phyloP scores from a whole-genome alignment of 2,113 vertebrate species.

The Rafetus swinhoei region DNA sequence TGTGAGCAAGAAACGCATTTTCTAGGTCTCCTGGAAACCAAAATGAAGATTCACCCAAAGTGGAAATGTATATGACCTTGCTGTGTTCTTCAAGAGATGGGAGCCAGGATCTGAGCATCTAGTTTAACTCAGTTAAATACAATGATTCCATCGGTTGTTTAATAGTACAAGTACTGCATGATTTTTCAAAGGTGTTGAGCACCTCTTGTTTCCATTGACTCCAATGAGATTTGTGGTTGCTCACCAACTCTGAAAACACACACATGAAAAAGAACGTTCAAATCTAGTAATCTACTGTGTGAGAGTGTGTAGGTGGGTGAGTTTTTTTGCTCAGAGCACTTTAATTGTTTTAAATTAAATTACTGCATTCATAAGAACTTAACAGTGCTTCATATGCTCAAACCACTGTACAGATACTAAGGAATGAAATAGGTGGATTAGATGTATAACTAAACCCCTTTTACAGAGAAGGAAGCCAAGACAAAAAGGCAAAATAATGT shows the following conservation, averaged over 20 bases:
- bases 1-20: neutral
- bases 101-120: neutral
- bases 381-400: neutral
- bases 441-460: neutral
- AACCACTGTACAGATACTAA: neutral
- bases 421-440: neutral
- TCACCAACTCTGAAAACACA: slow-evolving; percentile 47
- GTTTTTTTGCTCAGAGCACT: neutral
- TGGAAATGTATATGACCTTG: neutral
- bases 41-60: neutral
- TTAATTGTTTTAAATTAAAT: neutral
- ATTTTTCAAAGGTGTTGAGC: slow-evolving; percentile 37
- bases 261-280: neutral
- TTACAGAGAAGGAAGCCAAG: neutral
- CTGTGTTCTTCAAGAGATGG: neutral
- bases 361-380: neutral
- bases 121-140: neutral
- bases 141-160: neutral
- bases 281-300: slow-evolving; percentile 12
- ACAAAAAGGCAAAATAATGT: neutral
- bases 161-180: neutral
- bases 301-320: neutral
- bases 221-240: slow-evolving; percentile 56
- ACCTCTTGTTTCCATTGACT: slow-evolving; percentile 26
- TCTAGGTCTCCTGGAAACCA: neutral